Evolutionary conservation across 1,140 invertebrate species (phyloP), one percentile per base, ranked within the genome.

Genomic region (Caenorhabditis brenneri): DNA sequence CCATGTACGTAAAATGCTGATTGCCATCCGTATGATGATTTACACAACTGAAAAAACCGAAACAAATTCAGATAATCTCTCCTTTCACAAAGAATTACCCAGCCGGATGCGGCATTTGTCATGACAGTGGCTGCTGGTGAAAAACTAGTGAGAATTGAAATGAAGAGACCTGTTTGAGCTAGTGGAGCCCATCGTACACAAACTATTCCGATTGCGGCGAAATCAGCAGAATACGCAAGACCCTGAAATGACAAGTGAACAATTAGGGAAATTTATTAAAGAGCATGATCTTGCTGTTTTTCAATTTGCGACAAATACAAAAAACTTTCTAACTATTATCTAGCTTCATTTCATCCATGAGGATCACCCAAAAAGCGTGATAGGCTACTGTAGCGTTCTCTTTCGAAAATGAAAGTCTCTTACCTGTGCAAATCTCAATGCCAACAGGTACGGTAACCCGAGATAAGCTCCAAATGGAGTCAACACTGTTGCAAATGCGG

Each of bases 131-230:
- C 51, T 24, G 81, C 33, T 33, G 85, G 82, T 22, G 46, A 74
- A 42, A 85, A 86, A 42, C 79, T 82, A 2, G 82, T 84, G 7
- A 86, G 36, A 80, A 84, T 51, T 7, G 79, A 58, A 22, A 85
- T 51, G 48, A 85, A 86, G 16, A 86, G 49, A 48, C 83, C 85
- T 3, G 81, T 82, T 46, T 86, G 83, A 24, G 55, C 27, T 10
- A 86, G 80, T 29, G 85, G 83, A 46, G 85, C 83, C 85, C 85
- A 86, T 79, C 81, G 24, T 7, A 83, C 65, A 55, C 65, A 79
- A 36, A 83, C 74, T 9, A 83, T 49, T 51, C 82, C 82, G 19
- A 83, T 83, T 5, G 82, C 82, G 19, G 82, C 65, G 42, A 83
- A 83, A 29, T 83, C 82, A 27, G 82, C 82, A 42, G 58, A 65